Conservation (phyloP, 2,797 vertebrate species). For the Rhodeus uyekii region DNA sequence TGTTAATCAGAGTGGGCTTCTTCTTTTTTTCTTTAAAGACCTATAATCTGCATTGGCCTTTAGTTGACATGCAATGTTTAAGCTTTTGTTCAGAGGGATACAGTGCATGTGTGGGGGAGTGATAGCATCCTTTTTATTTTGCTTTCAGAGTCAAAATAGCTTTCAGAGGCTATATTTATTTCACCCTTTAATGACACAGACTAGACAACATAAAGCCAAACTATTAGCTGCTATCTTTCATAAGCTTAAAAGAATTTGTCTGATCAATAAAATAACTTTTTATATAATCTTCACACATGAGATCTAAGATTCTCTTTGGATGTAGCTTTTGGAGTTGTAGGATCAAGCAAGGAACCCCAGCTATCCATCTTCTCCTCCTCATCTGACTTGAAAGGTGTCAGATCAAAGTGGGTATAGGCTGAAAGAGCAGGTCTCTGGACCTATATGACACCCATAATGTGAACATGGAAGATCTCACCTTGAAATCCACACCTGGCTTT, state of each 20-base stretch:
- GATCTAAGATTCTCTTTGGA: slow-evolving; percentile 20
- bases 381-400: slow-evolving; percentile 50
- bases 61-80: slow-evolving; percentile 46
- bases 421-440: slow-evolving; percentile 13
- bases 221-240: background rate
- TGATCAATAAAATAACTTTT: slow-evolving; percentile 4
- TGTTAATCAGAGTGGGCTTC: slow-evolving; percentile 23
- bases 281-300: background rate
- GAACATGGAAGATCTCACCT: slow-evolving; percentile 31
- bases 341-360: slow-evolving; percentile 15
- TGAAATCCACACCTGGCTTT: slow-evolving; percentile 21
- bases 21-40: slow-evolving; percentile 13
- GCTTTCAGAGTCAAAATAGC: slow-evolving; percentile 19
- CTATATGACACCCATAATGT: slow-evolving; percentile 42
- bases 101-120: slow-evolving; percentile 36
- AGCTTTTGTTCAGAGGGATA: slow-evolving; percentile 35
- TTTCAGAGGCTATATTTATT: slow-evolving; percentile 24
- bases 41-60: slow-evolving; percentile 28
- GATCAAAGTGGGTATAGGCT: slow-evolving; percentile 55
- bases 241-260: background rate
- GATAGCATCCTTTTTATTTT: slow-evolving; percentile 36
- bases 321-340: background rate
- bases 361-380: slow-evolving; percentile 29
- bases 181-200: slow-evolving; percentile 10
- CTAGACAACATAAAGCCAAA: background rate